Evolutionary conservation across 2,113 vertebrate species (phyloP).

Genomic region (Corythoichthys intestinalis): DNA sequence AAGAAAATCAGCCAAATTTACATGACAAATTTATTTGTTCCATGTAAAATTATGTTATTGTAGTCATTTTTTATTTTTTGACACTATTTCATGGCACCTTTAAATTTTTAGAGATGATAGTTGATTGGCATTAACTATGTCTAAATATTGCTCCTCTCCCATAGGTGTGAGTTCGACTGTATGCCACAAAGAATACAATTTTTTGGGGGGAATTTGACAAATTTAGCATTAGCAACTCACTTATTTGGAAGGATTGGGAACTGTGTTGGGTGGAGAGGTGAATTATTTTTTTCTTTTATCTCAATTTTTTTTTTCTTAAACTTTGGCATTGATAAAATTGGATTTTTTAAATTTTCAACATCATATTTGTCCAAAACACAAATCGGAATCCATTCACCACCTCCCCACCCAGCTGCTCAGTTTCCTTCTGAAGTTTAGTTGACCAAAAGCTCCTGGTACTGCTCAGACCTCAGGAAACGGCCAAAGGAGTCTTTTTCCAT

Average conservation of each 20-base stretch:
- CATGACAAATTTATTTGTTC: too few relatives aligned
- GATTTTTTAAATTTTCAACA: neutral
- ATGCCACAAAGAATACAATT: neutral
- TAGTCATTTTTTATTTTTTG: too few relatives aligned
- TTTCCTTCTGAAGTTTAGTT: slow-evolving; percentile 41
- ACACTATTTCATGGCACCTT: too few relatives aligned
- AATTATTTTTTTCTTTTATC: neutral
- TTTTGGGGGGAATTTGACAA: neutral
- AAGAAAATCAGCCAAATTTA: too few relatives aligned
- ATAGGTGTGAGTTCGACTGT: neutral
- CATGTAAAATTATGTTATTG: too few relatives aligned
- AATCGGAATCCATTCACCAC: slow-evolving; percentile 2
- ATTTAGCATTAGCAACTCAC: neutral
- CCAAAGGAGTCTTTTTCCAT: slow-evolving; percentile 98
- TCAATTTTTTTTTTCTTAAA: neutral
- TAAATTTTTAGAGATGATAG: too few relatives aligned
- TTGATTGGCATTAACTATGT: neutral
- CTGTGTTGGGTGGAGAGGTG: slow-evolving; percentile 1
- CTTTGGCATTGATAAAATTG: neutral
- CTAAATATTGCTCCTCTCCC: neutral
- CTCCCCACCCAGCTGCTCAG: slow-evolving; percentile 3
- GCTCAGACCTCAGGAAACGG: slow-evolving; percentile 85
- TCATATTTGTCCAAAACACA: neutral
- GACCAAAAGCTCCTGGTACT: slow-evolving; percentile 81
- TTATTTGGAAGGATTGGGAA: neutral